Evolutionary conservation across 2,797 vertebrate genomes (phyloP), one percentile per base, ranked within the genome.

Genomic region (Sebastes matsubarae): DNA sequence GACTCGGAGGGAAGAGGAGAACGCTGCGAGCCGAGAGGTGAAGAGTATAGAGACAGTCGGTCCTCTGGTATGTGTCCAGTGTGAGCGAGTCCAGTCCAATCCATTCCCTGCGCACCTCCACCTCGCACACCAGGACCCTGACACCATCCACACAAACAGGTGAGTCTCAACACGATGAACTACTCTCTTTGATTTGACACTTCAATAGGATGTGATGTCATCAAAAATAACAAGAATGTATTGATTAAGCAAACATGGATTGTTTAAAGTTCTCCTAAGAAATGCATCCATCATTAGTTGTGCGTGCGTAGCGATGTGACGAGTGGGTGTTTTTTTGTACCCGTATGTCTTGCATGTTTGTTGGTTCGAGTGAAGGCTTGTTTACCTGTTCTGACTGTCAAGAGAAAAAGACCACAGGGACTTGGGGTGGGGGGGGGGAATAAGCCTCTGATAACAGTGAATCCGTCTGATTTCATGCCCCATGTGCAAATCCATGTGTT

Each of bases 141-240:
- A 81, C 82, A 84, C 20, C 91, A 88, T 82, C 72, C 74, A 24
- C 84, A 87, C 81, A 87, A 84, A 86, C 91, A 94, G 94, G 94
- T 95, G 89, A 94, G 94, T 90, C 50, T 66, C 57, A 24, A 8
- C 67, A 72, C 12, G 16, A 69, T 71, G 18, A 84, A 60, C 38
- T 27, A 34, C 52, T 59, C 42, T 63, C 32, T 77, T 24, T 73
- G 42, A 75, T 20, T 32, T 50, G 25, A 75, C 20, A 38, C 29
- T 54, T 74, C 46, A 52, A n/a, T 52, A 52, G 38, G 11, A 65
- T 52, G 6, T 63, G 32, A 32, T 27, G 20, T 54, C 52, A 54
- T 54, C 22, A 54, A 54, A 63, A 79, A 55, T 24, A 70, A 46
- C 13, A 22, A 55, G 2, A 29, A 70, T 70, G 52, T 58, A 7